Evolutionary conservation across 2,888 invertebrate species (phyloP).

Genomic region (Tetheella fluctuosa): DNA sequence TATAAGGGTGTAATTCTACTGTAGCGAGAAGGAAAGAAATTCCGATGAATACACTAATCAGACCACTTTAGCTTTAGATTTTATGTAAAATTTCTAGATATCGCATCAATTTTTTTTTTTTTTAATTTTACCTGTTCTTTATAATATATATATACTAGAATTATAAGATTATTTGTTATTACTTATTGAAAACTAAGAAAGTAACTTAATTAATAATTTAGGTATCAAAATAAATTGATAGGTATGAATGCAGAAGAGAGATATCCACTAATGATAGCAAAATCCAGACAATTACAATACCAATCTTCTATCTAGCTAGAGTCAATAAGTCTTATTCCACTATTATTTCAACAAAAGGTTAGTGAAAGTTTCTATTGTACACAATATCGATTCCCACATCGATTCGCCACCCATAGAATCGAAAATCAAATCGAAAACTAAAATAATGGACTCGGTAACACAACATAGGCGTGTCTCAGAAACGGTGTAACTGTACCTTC

Average conservation of each 20-base stretch:
- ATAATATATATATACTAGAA: too few species aligned
- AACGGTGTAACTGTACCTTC: constrained; percentile 55
- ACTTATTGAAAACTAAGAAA: background rate
- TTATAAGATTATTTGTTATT: background rate
- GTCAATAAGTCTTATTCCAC: background rate
- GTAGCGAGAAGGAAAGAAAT: too few species aligned
- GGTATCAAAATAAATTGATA: background rate
- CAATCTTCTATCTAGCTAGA: background rate
- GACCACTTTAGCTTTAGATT: too few species aligned
- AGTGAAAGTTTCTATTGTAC: constrained; percentile 37
- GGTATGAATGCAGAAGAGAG: background rate
- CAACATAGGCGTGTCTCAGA: constrained; percentile 64
- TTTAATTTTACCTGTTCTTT: too few species aligned
- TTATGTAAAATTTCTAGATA: too few species aligned
- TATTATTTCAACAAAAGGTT: constrained; percentile 22
- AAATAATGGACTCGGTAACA: constrained; percentile 66
- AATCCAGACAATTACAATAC: background rate
- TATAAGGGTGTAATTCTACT: background rate
- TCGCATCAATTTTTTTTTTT: too few species aligned
- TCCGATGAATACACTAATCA: too few species aligned
- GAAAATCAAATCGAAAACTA: constrained; percentile 56
- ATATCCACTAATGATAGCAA: too few species aligned
- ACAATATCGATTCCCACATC: constrained; percentile 37
- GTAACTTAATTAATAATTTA: background rate
- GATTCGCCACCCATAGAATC: constrained; percentile 36